Percentiles rank a stretch among this genome's conserved stretches.
These are phyloP conservation scores for Anoplophora glabripennis DNA, from an alignment of 1,140 invertebrate species.

Conservation along the genomic window DNA sequence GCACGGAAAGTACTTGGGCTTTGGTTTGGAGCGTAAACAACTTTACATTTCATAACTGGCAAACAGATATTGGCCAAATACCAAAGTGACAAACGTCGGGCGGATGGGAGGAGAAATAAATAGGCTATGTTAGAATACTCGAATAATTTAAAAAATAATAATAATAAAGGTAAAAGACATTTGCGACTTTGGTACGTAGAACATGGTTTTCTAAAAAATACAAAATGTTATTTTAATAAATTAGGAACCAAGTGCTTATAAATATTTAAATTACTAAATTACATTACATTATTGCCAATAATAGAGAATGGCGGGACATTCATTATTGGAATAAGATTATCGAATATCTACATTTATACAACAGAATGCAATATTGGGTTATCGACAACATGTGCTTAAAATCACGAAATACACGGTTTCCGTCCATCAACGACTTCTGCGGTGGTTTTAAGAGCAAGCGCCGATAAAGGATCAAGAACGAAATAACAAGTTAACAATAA, in stretches of 20 bases:
- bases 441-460: slow-evolving; percentile 5
- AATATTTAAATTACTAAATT: slow-evolving; percentile 45
- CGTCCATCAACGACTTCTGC: slow-evolving; percentile 4
- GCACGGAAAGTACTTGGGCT: slow-evolving; percentile 27
- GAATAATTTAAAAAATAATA: slow-evolving; percentile 24
- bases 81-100: slow-evolving; percentile 25
- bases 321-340: slow-evolving; percentile 39
- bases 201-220: slow-evolving; percentile 14
- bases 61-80: slow-evolving; percentile 25
- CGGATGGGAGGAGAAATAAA: slow-evolving; percentile 14
- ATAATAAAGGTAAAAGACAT: slow-evolving; percentile 21
- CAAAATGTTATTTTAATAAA: slow-evolving; percentile 30
- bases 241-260: slow-evolving; percentile 51
- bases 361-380: slow-evolving; percentile 23
- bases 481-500: slow-evolving; percentile 43
- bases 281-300: slow-evolving; percentile 40
- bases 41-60: slow-evolving; percentile 26
- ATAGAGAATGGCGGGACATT: slow-evolving; percentile 27
- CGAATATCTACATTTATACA: slow-evolving; percentile 48
- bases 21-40: slow-evolving; percentile 31
- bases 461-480: slow-evolving; percentile 21
- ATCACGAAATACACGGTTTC: slow-evolving; percentile 10
- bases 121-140: slow-evolving; percentile 26
- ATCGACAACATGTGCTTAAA: slow-evolving; percentile 1
- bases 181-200: slow-evolving; percentile 25